A percentile compares a stretch with the other conserved stretches of the same genome.
Conservation (phyloP, 2,888 invertebrate genomes). For the Scaptomyza reducta region DNA sequence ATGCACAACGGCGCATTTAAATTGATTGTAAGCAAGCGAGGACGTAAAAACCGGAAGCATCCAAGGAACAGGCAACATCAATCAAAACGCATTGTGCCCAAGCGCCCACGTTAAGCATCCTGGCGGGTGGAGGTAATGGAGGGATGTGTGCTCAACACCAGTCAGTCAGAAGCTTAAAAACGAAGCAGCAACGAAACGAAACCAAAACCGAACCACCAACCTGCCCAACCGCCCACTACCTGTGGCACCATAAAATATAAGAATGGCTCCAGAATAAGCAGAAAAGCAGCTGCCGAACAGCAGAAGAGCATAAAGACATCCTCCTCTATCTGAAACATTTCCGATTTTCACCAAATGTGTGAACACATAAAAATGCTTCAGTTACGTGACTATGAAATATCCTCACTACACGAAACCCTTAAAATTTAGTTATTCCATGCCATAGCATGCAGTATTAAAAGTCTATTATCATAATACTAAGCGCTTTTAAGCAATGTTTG, state of each 20-base stretch:
- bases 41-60: constrained; percentile 58
- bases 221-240: constrained; percentile 45
- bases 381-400: constrained; percentile 35
- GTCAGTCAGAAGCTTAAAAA: constrained; percentile 23
- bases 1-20: constrained; percentile 77
- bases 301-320: constrained; percentile 69
- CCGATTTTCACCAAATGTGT: constrained; percentile 17
- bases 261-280: constrained; percentile 43
- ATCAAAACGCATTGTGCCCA: constrained; percentile 67
- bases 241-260: constrained; percentile 74
- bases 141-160: constrained; percentile 9
- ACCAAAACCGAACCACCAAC: background rate
- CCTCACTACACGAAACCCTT: constrained; percentile 1
- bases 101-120: constrained; percentile 46
- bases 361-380: constrained; percentile 20
- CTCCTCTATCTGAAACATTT: constrained; percentile 52
- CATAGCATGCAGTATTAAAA: background rate
- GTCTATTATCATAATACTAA: background rate
- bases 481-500: constrained; percentile 1
- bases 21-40: constrained; percentile 71
- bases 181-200: constrained; percentile 11
- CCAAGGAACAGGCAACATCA: constrained; percentile 64
- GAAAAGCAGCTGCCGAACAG: constrained; percentile 3
- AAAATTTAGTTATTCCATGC: background rate
- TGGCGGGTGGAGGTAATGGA: background rate